Base-by-base conservation (phyloP, 2,113 vertebrate genomes). In the Sakesphorus luctuosus region DNA sequence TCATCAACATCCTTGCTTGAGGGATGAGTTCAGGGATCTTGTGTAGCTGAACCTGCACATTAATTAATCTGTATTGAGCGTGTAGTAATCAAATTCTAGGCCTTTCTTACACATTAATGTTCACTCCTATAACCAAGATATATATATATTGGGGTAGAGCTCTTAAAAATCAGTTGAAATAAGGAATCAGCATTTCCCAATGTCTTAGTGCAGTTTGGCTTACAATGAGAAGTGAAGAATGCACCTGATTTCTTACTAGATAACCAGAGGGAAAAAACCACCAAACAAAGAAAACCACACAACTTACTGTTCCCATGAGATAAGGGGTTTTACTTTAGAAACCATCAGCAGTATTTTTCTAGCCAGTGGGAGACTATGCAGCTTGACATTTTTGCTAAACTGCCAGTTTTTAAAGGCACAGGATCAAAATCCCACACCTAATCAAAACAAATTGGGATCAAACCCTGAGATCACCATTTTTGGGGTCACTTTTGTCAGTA, bases 331-430 rank as follows among this genome's bases (percentile, higher is more conserved):
- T 81, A 87, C 89, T 55, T 71, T 35, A 77, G 56, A 84, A 66
- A 89, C 74, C 76, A 84, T 40, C 73, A 92, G 55, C 62, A 79
- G 59, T 47, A 81, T 74, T 94, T 44, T 92, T 87, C 55, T 89
- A 81, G 65, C 38, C 86, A 72, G 80, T 33, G 40, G 73, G 52
- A 90, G 93, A 93, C 87, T 47, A 86, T 36, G 47, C 67, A 80
- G 61, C 76, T 67, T 84, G 50, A 59, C 62, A 74, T 44, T 88
- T 88, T 88, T 78, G 68, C 68, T 90, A 63, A 94, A 49, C 63
- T 77, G 75, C 26, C 18, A 44, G 18, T 67, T 94, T 88, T 93
- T 93, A 93, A 94, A 95, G 94, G 89, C 68, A 92, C 58, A 67
- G 72, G 74, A 43, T 29, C 0, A 0, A 94, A 88, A 86, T 86